Conservation (phyloP, 2,888 invertebrate species). For the Serrognathus titanus region DNA sequence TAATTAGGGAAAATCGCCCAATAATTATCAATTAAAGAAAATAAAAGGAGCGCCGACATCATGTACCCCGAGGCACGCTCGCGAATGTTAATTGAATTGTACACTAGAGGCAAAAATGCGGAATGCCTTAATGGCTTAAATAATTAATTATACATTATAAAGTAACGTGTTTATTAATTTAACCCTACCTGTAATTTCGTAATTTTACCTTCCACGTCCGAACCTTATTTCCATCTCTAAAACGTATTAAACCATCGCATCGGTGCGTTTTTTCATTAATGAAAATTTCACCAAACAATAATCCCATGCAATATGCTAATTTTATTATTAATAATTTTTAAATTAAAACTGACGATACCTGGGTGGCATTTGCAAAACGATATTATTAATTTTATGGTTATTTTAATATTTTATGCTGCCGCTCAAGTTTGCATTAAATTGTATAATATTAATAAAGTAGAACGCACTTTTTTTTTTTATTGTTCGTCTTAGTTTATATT, state of each 20-base stretch:
- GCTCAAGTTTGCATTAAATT: neutral
- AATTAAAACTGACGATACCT: conserved; percentile 10
- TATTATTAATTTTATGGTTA: conserved; percentile 19
- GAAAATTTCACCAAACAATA: conserved; percentile 13
- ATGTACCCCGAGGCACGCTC: conserved; percentile 15
- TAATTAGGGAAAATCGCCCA: conserved; percentile 44
- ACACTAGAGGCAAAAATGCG: conserved; percentile 26
- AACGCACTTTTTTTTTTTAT: no score
- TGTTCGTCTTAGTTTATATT: no score
- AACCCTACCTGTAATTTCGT: conserved; percentile 20
- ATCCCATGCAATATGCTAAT: conserved; percentile 9
- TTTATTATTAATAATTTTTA: conserved; percentile 14
- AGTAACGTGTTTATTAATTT: conserved; percentile 32
- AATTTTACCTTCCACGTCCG: conserved; percentile 9
- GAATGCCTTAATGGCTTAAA: conserved; percentile 30
- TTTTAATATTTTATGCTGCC: conserved; percentile 9
- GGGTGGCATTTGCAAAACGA: conserved; percentile 16
- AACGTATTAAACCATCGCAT: neutral
- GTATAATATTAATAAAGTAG: no score
- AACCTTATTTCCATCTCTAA: neutral
- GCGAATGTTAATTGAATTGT: conserved; percentile 37
- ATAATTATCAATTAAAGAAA: conserved; percentile 47
- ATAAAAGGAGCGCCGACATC: conserved; percentile 32
- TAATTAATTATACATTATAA: conserved; percentile 35
- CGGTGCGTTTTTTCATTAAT: conserved; percentile 4